phyloP scores from a whole-genome alignment of 2,113 vertebrate genomes.

The Camelus dromedarius region DNA sequence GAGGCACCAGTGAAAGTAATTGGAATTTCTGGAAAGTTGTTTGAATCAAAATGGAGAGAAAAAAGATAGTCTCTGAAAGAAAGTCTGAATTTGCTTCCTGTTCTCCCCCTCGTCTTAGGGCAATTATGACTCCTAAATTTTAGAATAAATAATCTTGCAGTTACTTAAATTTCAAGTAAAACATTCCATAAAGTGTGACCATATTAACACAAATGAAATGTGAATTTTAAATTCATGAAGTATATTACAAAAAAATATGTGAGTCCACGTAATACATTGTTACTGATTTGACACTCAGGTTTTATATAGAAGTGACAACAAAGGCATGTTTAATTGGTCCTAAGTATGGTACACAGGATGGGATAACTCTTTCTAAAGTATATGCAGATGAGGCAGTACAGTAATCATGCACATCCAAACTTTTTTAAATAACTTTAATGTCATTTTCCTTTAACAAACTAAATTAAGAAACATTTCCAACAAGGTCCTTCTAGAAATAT shows the following conservation, averaged over 20 bases:
- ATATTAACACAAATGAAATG: background rate
- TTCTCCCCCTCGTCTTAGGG: background rate
- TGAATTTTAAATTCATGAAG: slow-evolving; percentile 30
- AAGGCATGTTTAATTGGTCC: background rate
- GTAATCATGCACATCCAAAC: background rate
- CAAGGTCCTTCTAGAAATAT: background rate
- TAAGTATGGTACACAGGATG: background rate
- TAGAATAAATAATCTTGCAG: background rate
- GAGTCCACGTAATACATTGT: background rate
- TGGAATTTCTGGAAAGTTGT: background rate
- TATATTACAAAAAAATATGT: background rate
- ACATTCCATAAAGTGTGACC: background rate
- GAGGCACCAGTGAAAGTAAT: background rate
- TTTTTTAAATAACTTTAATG: background rate
- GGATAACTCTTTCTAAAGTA: background rate
- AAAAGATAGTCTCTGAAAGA: background rate
- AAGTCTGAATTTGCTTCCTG: slow-evolving; percentile 28
- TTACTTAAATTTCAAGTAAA: background rate
- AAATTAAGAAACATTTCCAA: background rate
- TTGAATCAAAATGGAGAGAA: slow-evolving; percentile 39
- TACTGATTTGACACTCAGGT: background rate
- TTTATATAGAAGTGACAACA: background rate
- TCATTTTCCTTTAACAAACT: slow-evolving; percentile 10
- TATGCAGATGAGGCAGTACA: background rate
- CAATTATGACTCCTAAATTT: background rate